Conservation (phyloP, 2,888 invertebrate genomes). For the Chloroclysta siterata region DNA sequence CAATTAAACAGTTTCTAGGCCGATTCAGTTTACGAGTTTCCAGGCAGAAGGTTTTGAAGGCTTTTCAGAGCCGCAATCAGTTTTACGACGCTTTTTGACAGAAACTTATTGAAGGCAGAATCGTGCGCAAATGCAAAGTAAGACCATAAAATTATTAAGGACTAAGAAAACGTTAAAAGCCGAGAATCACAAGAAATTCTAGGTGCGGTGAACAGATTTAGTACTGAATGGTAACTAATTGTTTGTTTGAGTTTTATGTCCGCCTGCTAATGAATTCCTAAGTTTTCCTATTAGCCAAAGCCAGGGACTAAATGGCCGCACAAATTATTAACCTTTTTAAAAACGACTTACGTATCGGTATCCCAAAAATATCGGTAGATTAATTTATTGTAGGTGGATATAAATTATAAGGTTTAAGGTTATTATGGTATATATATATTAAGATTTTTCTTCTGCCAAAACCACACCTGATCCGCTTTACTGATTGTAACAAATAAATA, state of each 20-base stretch:
- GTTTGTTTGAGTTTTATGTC: background rate
- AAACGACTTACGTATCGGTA: no score
- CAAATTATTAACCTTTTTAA: no score
- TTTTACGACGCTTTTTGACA: constrained; percentile 72
- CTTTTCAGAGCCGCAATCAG: constrained; percentile 71
- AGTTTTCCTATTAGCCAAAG: background rate
- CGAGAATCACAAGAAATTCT: constrained; percentile 1
- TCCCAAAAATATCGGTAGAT: no score
- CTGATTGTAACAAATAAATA: constrained; percentile 4
- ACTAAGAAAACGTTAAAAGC: constrained; percentile 1
- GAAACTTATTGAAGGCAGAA: constrained; percentile 60
- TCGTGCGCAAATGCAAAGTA: constrained; percentile 41
- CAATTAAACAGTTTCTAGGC: constrained; percentile 74
- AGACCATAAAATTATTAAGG: constrained; percentile 16
- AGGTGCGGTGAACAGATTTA: background rate
- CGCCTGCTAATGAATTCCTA: background rate
- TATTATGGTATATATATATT: no score
- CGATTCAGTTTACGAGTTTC: constrained; percentile 70
- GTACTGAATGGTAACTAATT: background rate
- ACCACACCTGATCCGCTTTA: background rate
- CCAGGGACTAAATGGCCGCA: no score
- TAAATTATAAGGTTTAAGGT: background rate
- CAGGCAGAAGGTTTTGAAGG: constrained; percentile 42
- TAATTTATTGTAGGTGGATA: no score
- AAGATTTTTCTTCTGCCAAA: no score